phyloP scores from a whole-genome alignment of 2,888 invertebrate genomes.

The Pyralis farinalis region DNA sequence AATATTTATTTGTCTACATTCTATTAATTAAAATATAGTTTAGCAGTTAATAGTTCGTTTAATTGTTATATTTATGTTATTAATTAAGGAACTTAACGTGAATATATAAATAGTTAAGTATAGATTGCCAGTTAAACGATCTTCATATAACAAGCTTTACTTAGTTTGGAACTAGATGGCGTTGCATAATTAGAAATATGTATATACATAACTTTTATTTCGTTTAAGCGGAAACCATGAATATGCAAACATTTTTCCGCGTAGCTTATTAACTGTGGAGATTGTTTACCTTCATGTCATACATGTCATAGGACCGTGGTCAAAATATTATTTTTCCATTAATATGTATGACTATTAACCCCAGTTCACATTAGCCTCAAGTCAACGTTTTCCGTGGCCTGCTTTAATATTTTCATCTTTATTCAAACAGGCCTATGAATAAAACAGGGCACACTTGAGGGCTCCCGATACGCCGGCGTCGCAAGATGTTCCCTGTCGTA shows the following conservation, averaged over 20 bases:
- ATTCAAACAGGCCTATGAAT: slow-evolving; percentile 76
- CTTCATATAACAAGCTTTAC: too few relatives aligned
- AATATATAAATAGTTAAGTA: too few relatives aligned
- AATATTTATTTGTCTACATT: too few relatives aligned
- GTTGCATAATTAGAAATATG: too few relatives aligned
- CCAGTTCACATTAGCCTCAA: slow-evolving; percentile 55
- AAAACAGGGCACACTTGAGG: slow-evolving; percentile 59
- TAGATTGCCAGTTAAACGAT: too few relatives aligned
- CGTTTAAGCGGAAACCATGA: too few relatives aligned
- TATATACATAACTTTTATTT: too few relatives aligned
- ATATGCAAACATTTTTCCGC: not conserved
- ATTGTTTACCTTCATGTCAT: not conserved
- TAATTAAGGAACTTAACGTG: too few relatives aligned
- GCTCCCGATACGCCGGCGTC: slow-evolving; percentile 45
- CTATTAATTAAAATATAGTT: too few relatives aligned
- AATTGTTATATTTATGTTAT: too few relatives aligned
- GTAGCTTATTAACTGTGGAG: not conserved
- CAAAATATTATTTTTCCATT: slow-evolving; percentile 56
- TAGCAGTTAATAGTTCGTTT: too few relatives aligned
- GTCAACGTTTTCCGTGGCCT: slow-evolving; percentile 54
- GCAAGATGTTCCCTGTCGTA: slow-evolving; percentile 49
- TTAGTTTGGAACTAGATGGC: too few relatives aligned
- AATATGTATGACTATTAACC: slow-evolving; percentile 74
- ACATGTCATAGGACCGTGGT: slow-evolving; percentile 22
- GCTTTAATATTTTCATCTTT: slow-evolving; percentile 79